phyloP scores from a whole-genome alignment of 2,113 vertebrate species.

The Oxyura jamaicensis region DNA sequence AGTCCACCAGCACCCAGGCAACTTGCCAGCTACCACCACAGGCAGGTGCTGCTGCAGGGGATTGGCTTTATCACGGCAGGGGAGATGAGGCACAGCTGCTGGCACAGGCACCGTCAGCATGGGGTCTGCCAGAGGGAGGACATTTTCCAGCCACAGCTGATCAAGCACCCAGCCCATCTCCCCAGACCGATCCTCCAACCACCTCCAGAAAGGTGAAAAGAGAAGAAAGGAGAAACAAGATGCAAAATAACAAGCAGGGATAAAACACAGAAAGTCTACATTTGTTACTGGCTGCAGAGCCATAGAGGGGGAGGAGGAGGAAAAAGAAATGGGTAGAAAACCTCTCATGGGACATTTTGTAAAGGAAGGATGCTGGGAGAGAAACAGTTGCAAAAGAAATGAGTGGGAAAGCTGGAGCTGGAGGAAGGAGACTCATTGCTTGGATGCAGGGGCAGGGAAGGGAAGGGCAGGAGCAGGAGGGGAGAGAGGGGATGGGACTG shows the following conservation, averaged over 20 bases:
- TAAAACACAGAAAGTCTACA: neutral
- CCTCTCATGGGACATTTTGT: neutral
- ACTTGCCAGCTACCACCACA: neutral
- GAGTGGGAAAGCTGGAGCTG: neutral
- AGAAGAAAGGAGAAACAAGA: neutral
- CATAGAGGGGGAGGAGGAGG: neutral
- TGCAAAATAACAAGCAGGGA: neutral
- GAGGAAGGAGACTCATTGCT: neutral
- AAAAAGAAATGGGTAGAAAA: neutral
- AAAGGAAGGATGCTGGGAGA: neutral
- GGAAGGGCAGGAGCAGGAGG: neutral
- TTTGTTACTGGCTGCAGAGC: neutral
- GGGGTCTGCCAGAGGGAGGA: neutral
- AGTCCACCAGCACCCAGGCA: no score
- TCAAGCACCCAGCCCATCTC: neutral
- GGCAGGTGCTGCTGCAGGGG: no score
- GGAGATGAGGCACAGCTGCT: no score
- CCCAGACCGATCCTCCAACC: neutral
- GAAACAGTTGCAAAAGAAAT: neutral
- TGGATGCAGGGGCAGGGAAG: neutral
- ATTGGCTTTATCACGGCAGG: neutral
- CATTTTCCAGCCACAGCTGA: neutral
- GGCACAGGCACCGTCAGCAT: accelerated
- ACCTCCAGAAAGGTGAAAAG: neutral
- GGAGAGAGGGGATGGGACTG: neutral